These are phyloP conservation scores for Ataeniobius toweri DNA, from an alignment of 2,797 vertebrate species.

Conservation along the genomic window DNA sequence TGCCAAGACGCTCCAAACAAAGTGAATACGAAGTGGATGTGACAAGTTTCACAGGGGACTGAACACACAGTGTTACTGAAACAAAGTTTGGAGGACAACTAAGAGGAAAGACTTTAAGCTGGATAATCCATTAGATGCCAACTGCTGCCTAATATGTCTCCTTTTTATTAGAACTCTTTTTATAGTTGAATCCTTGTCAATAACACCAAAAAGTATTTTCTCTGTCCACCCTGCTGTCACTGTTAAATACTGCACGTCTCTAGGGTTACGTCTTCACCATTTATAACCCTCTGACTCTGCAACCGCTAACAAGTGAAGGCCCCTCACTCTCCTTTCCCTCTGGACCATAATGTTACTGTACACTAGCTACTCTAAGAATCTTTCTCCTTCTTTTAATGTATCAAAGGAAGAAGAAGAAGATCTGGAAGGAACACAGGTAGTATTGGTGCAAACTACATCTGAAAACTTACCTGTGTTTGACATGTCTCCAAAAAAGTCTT, in stretches of 20 bases:
- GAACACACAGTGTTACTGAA: slow-evolving; percentile 20
- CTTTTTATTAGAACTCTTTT: slow-evolving; percentile 5
- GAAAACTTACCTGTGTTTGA: slow-evolving; percentile 24
- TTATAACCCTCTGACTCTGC: slow-evolving; percentile 34
- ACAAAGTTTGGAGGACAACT: background rate
- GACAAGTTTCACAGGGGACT: slow-evolving; percentile 40
- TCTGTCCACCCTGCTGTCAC: slow-evolving; percentile 1
- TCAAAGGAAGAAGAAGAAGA: slow-evolving; percentile 64
- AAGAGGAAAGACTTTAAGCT: background rate
- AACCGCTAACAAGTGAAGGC: slow-evolving; percentile 43
- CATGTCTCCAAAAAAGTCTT: slow-evolving; percentile 10
- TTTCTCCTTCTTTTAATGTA: slow-evolving; percentile 17
- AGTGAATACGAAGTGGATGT: slow-evolving; percentile 42
- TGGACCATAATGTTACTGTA: slow-evolving; percentile 34
- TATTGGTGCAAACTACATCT: slow-evolving; percentile 10
- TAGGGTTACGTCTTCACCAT: slow-evolving; percentile 27
- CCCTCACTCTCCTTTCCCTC: slow-evolving; percentile 19
- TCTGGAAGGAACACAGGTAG: slow-evolving; percentile 67
- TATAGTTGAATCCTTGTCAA: background rate
- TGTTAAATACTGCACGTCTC: slow-evolving; percentile 11
- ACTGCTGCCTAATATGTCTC: slow-evolving; percentile 7
- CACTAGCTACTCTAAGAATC: background rate
- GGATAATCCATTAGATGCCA: background rate
- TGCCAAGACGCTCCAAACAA: slow-evolving; percentile 26
- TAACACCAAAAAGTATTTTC: background rate